phyloP scores from a whole-genome alignment of 2,888 invertebrate genomes.

The Merodon equestris region DNA sequence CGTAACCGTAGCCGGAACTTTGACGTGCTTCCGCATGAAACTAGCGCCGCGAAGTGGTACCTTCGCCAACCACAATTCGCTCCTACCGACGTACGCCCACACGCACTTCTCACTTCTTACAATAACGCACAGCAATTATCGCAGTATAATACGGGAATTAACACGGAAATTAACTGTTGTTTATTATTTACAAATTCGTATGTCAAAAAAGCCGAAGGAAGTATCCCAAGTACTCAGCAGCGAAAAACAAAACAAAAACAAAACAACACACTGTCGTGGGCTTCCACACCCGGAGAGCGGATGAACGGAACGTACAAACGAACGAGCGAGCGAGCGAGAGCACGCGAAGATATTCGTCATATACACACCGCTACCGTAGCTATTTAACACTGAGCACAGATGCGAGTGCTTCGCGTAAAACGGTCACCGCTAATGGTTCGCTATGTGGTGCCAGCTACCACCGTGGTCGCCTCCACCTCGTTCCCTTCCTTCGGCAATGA shows the following conservation, averaged over 20 bases:
- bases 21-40: slow-evolving; percentile 53
- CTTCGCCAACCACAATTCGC: slow-evolving; percentile 34
- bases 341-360: slow-evolving; percentile 63
- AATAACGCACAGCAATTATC: slow-evolving; percentile 29
- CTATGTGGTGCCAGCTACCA: slow-evolving; percentile 54
- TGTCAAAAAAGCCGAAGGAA: slow-evolving; percentile 33
- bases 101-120: background rate
- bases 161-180: slow-evolving; percentile 66
- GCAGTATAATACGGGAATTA: slow-evolving; percentile 57
- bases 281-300: slow-evolving; percentile 57
- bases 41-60: slow-evolving; percentile 47
- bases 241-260: slow-evolving; percentile 17
- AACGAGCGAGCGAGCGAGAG: slow-evolving; percentile 67
- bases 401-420: slow-evolving; percentile 67
- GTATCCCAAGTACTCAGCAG: too few species aligned
- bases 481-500: slow-evolving; percentile 3
- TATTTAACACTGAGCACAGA: slow-evolving; percentile 66
- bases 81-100: slow-evolving; percentile 32
- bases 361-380: slow-evolving; percentile 68
- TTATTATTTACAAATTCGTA: slow-evolving; percentile 65
- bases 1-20: slow-evolving; percentile 62
- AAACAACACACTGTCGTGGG: slow-evolving; percentile 46
- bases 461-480: slow-evolving; percentile 4
- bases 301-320: background rate
- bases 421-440: slow-evolving; percentile 65